Evolutionary conservation across 92 coral and sea anemone species (phyloP), one percentile per base, ranked within the genome.

Genomic region (Palythoa grandis): DNA sequence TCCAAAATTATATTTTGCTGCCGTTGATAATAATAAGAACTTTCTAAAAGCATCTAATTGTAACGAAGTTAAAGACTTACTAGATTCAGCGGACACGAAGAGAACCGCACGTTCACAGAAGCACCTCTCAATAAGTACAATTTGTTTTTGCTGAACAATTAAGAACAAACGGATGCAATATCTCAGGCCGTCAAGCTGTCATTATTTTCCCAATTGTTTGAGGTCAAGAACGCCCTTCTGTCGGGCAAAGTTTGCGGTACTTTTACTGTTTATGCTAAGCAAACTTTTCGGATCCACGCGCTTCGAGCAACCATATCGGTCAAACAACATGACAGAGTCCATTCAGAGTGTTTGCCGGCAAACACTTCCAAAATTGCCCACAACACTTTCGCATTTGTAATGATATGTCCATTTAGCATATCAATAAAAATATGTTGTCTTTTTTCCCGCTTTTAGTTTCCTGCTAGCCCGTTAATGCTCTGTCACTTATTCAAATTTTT

Each of bases 161-260:
- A 66, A 80, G 60, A 1, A 48, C 13, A 7, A 79, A 65, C 84
- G 84, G 74, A 79, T 43, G 84, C 65, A 65, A 79, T 79, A 47
- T 79, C 7, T 40, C 56, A 7, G n/a, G 58, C 29, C 40, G 29
- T 79, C 74, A 79, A 79, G 37, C 57, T 24, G 84, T 79, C 84
- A 79, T 79, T 79, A n/a, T 79, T 63, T 40, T 16, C 35, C 35
- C 79, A n/a, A 74, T 60, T 47, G 79, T 19, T 48, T 17, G 38
- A 76, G 80, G 66, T 65, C 72, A 47, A 50, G 58, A 56, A 53
- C 38, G 67, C 84, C 63, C 9, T 79, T 79, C 73, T 19, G 58
- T 65, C 60, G 58, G 40, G 61, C 52, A 61, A 52, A 50, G 19
- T 2, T 20, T 37, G 74, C 74, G 16, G 73, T 52, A 47, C 38